These are phyloP conservation scores for Sinonovacula constricta DNA, from an alignment of 1,140 invertebrate genomes.

Conservation along the genomic window DNA sequence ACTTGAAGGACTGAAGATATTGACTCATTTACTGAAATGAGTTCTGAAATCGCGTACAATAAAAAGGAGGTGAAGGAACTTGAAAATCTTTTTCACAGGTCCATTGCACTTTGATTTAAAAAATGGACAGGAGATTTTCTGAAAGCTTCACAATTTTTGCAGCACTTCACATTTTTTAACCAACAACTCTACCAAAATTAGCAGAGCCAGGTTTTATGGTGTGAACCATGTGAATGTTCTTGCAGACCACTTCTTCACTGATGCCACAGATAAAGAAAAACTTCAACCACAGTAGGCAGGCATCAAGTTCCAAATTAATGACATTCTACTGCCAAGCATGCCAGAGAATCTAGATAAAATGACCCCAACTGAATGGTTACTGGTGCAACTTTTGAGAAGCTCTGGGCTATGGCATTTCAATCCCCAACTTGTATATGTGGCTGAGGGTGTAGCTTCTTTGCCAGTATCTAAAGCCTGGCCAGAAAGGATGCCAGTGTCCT, in stretches of 20 bases:
- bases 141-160: slow-evolving; percentile 2
- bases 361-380: slow-evolving; percentile 23
- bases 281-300: slow-evolving; percentile 15
- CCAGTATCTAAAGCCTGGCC: slow-evolving; percentile 38
- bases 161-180: slow-evolving; percentile 22
- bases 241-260: slow-evolving; percentile 7
- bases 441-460: slow-evolving; percentile 21
- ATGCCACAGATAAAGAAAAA: slow-evolving; percentile 8
- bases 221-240: not conserved
- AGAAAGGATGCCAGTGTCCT: slow-evolving; percentile 15
- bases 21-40: slow-evolving; percentile 16
- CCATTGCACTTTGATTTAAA: slow-evolving; percentile 12
- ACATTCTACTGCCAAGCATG: slow-evolving; percentile 17
- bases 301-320: slow-evolving; percentile 26
- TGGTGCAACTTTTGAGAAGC: slow-evolving; percentile 7
- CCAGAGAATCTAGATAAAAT: slow-evolving; percentile 9
- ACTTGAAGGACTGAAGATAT: slow-evolving; percentile 12
- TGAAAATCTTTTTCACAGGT: not conserved
- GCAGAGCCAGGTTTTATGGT: not conserved
- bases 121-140: slow-evolving; percentile 7
- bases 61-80: not conserved
- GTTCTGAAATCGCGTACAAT: slow-evolving; percentile 17
- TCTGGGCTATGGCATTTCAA: slow-evolving; percentile 5
- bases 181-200: not conserved
- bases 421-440: not conserved